phyloP scores from a whole-genome alignment of 2,113 vertebrate genomes.

The Rynchops niger region DNA sequence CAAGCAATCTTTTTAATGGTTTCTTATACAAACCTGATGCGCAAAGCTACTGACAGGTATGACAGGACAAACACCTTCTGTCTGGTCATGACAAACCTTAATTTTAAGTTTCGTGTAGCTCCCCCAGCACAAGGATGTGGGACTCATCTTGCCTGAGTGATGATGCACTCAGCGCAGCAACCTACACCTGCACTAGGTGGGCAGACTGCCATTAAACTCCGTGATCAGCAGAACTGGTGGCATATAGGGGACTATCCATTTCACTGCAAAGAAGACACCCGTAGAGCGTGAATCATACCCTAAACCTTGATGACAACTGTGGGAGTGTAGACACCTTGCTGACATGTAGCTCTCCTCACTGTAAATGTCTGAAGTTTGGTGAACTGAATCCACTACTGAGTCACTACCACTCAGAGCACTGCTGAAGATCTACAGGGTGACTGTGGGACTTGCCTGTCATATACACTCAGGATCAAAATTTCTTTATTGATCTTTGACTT shows the following conservation, averaged over 20 bases:
- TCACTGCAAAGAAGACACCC: neutral
- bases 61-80: conserved; percentile 6
- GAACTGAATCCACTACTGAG: neutral
- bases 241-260: neutral
- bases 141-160: neutral
- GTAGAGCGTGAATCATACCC: neutral
- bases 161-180: neutral
- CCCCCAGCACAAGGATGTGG: neutral
- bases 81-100: neutral
- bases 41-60: neutral
- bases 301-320: neutral
- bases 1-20: conserved; percentile 25
- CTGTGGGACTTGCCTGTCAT: neutral
- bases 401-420: neutral
- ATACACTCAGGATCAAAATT: neutral
- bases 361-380: neutral
- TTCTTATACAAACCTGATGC: conserved; percentile 10
- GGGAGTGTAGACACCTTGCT: neutral
- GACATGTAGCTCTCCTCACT: neutral
- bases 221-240: neutral
- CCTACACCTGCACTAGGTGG: neutral
- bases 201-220: neutral
- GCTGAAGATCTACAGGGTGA: neutral
- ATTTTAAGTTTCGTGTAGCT: neutral
- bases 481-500: neutral